A percentile compares a stretch with the other conserved stretches of the same genome.
These are phyloP conservation scores for Drosophila punjabiensis DNA, from an alignment of 1,140 invertebrate species.

Conservation along the genomic window DNA sequence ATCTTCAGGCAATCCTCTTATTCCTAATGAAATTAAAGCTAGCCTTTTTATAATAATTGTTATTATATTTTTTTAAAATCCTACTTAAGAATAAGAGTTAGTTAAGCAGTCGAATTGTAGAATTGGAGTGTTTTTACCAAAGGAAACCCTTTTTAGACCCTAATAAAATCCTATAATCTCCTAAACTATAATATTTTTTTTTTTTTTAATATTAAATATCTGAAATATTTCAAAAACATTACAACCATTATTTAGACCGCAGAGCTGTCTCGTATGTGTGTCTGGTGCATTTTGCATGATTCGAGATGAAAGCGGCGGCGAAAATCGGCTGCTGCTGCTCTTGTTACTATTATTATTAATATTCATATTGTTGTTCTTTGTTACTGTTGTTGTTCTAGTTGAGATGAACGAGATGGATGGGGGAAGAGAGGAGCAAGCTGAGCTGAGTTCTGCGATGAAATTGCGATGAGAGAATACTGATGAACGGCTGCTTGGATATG, in stretches of 20 bases:
- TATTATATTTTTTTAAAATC: background rate
- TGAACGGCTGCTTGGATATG: conserved; percentile 36
- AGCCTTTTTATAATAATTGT: background rate
- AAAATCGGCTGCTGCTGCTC: conserved; percentile 57
- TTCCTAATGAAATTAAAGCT: no score
- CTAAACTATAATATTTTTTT: background rate
- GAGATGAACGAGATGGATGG: conserved; percentile 44
- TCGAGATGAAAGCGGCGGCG: conserved; percentile 46
- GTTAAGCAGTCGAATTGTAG: no score
- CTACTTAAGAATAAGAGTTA: background rate
- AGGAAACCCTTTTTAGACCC: no score
- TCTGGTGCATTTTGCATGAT: conserved; percentile 52
- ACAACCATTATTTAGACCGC: conserved; percentile 19
- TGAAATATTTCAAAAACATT: background rate
- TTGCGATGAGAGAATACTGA: conserved; percentile 20
- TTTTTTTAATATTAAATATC: background rate
- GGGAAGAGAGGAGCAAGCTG: conserved; percentile 20
- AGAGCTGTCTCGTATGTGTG: conserved; percentile 12
- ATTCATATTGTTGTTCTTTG: conserved; percentile 39
- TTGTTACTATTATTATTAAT: conserved; percentile 35
- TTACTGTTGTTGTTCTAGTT: conserved; percentile 60
- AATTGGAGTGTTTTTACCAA: no score
- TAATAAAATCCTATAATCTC: no score
- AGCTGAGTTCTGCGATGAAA: conserved; percentile 44
- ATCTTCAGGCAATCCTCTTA: background rate